phyloP scores from a whole-genome alignment of 2,113 vertebrate species.

The Vombatus ursinus region DNA sequence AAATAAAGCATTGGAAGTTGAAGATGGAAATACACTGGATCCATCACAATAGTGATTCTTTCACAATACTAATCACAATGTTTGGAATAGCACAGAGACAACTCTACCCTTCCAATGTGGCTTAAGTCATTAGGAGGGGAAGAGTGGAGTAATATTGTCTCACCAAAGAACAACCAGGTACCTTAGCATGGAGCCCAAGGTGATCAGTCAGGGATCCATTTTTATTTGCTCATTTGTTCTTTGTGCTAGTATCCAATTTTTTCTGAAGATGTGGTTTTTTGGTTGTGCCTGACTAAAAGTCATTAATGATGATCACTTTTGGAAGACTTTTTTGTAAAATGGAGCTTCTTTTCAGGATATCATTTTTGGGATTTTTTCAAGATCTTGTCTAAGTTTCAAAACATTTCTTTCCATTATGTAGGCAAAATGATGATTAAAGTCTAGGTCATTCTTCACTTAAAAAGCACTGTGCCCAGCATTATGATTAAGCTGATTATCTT shows the following conservation, averaged over 20 bases:
- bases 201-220: background rate
- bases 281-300: slow-evolving; percentile 43
- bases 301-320: slow-evolving; percentile 62
- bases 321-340: slow-evolving; percentile 58
- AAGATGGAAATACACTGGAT: slow-evolving; percentile 40
- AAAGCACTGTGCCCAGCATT: slow-evolving; percentile 76
- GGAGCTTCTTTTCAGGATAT: slow-evolving; percentile 58
- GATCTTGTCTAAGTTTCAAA: slow-evolving; percentile 57
- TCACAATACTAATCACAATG: background rate
- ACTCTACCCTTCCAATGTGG: slow-evolving; percentile 3
- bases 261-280: slow-evolving; percentile 35
- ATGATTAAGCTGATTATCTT: slow-evolving; percentile 45
- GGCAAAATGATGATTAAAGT: slow-evolving; percentile 62
- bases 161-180: background rate
- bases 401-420: slow-evolving; percentile 59
- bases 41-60: slow-evolving; percentile 35
- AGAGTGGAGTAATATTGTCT: slow-evolving; percentile 16
- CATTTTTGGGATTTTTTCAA: slow-evolving; percentile 67
- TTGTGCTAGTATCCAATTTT: slow-evolving; percentile 29
- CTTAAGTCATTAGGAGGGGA: slow-evolving; percentile 50
- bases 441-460: slow-evolving; percentile 58
- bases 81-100: slow-evolving; percentile 33
- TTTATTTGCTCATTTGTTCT: background rate
- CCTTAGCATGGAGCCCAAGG: slow-evolving; percentile 28
- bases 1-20: slow-evolving; percentile 31